phyloP scores from a whole-genome alignment of 2,797 vertebrate genomes.

The Crenichthys baileyi region DNA sequence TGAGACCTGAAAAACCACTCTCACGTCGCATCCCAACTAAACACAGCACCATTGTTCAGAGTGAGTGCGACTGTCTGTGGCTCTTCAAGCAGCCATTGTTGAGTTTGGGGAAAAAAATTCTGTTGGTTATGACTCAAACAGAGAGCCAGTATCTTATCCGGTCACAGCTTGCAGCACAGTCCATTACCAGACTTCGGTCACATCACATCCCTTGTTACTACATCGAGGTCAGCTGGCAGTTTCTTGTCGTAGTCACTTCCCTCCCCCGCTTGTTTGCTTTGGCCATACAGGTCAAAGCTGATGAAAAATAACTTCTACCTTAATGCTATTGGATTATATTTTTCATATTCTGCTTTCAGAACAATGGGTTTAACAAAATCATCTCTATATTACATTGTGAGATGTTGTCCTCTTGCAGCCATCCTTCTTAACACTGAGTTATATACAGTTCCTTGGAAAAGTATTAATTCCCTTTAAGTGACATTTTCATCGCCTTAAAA shows the following conservation, averaged over 20 bases:
- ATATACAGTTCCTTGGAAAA: constrained; percentile 31
- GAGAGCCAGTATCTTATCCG: constrained; percentile 43
- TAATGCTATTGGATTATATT: constrained; percentile 1
- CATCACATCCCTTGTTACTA: constrained; percentile 53
- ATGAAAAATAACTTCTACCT: constrained; percentile 19
- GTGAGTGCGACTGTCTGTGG: not conserved
- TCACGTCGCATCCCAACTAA: not conserved
- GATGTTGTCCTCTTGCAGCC: constrained; percentile 24
- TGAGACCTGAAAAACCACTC: not conserved
- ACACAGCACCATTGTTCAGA: constrained; percentile 37
- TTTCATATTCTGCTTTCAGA: not conserved
- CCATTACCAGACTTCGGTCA: constrained; percentile 50
- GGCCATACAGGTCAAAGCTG: constrained; percentile 20
- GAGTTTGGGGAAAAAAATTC: constrained; percentile 29
- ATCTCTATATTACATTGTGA: constrained; percentile 14
- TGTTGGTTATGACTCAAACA: constrained; percentile 49
- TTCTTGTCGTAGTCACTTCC: constrained; percentile 19
- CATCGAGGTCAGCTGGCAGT: constrained; percentile 53
- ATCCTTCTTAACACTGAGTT: constrained; percentile 21
- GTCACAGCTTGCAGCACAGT: constrained; percentile 22
- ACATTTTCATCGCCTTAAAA: not conserved
- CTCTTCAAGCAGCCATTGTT: constrained; percentile 54
- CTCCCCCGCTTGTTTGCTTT: constrained; percentile 15
- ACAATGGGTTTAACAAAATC: constrained; percentile 14
- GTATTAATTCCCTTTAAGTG: constrained; percentile 7